A percentile compares a stretch with the other conserved stretches of the same genome.
phyloP scores from a whole-genome alignment of 2,113 vertebrate genomes.

The Brachyistius frenatus region DNA sequence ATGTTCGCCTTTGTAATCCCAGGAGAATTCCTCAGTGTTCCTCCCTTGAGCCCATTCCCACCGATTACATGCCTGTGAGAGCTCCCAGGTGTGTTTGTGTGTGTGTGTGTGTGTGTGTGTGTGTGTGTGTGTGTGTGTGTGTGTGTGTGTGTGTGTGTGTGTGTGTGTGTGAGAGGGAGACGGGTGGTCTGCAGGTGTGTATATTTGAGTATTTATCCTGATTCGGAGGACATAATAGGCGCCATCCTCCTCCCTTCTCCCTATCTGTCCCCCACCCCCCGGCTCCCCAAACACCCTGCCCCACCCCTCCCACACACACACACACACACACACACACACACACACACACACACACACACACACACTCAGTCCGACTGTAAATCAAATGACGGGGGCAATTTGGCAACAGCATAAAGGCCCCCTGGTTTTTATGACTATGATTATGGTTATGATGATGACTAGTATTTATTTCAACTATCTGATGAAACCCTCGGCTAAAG shows the following conservation, averaged over 20 bases:
- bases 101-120: conserved; percentile 34
- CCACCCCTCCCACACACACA: too few relatives aligned
- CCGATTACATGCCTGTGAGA: conserved; percentile 62
- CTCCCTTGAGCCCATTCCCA: conserved; percentile 48
- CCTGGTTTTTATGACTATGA: conserved; percentile 81
- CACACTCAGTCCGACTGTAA: conserved; percentile 68
- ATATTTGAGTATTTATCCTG: conserved; percentile 57
- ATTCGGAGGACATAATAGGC: conserved; percentile 51
- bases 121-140: conserved; percentile 42
- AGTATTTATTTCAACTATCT: conserved; percentile 84
- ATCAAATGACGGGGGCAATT: conserved; percentile 81
- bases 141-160: conserved; percentile 34
- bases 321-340: too few relatives aligned
- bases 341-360: too few relatives aligned
- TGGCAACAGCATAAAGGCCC: conserved; percentile 80
- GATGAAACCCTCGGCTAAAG: conserved; percentile 79
- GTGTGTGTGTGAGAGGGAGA: conserved; percentile 25
- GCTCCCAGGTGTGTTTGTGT: conserved; percentile 71
- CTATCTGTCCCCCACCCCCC: conserved; percentile 35
- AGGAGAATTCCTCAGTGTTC: conserved; percentile 71
- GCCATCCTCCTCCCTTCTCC: conserved; percentile 51
- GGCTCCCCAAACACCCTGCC: conserved; percentile 18
- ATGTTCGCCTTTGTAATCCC: conserved; percentile 80
- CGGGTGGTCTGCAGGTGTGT: conserved; percentile 75
- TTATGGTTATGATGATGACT: conserved; percentile 85